Base-by-base conservation (phyloP, 2,888 invertebrate species). In the Agonopterix alstromeriana region DNA sequence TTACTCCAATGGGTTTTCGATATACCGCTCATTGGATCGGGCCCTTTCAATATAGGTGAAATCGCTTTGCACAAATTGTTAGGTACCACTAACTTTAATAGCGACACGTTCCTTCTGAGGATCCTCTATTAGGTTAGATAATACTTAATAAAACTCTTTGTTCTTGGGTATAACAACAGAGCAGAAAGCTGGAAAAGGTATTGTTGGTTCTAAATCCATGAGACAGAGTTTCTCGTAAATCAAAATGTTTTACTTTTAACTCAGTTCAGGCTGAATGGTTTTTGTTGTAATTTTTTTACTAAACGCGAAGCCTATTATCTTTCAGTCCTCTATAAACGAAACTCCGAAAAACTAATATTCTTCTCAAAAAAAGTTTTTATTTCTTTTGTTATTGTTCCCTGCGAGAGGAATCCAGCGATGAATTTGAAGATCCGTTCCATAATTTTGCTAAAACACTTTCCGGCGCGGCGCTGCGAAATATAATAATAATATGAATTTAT, bases 1-100 rank as follows among this genome's bases (percentile, higher is more conserved):
- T 84, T 82, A 84, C 83, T 67, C 61, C 67, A 78, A 83, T 82
- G 74, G 77, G 70, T 80, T 82, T 78, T 77, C 83, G 75, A 85
- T 83, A 81, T 73, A 82, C 75, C 77, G 67, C 72, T 70, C 71
- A 74, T 78, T 78, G 67, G 57, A 65, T 60, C 53, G 63, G 69
- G 65, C 71, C 75, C 75, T 75, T 77, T 77, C 73, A 73, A 72
- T 66, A 71, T 69, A 66, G 64, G 63, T 65, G 60, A 61, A 67
- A 65, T 66, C 61, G 57, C 61, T 57, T 27, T 50, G 58, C 52
- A 57, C 67, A 73, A 73, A 74, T 74, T 73, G 74, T 68, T 65
- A n/a, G n/a, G n/a, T n/a, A 69, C 67, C 68, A 60, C 64, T 66
- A 63, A 49, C 53, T 52, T 59, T 68, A 70, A 73, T 72, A 53